phyloP scores from a whole-genome alignment of 2,797 vertebrate species.

The Borostomias antarcticus region DNA sequence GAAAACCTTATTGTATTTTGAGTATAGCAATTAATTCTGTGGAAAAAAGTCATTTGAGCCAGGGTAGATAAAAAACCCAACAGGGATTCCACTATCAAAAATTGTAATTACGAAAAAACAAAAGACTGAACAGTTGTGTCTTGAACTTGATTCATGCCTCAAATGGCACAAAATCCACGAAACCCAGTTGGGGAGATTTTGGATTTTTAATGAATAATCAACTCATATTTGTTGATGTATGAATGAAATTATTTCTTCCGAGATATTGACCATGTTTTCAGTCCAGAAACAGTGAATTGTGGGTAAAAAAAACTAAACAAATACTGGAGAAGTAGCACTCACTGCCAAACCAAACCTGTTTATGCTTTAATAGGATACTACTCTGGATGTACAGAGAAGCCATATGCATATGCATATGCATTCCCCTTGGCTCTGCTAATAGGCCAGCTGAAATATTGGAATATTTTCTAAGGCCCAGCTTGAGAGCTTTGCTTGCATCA shows the following conservation, averaged over 20 bases:
- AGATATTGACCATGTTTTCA: constrained; percentile 14
- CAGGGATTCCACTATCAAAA: constrained; percentile 63
- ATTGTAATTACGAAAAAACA: constrained; percentile 59
- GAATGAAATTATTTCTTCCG: constrained; percentile 31
- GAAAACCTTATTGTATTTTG: constrained; percentile 50
- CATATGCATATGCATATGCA: constrained; percentile 46
- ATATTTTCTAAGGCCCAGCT: constrained; percentile 60
- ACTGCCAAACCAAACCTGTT: constrained; percentile 38
- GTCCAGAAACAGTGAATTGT: constrained; percentile 36
- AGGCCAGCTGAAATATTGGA: constrained; percentile 72
- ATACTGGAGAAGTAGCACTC: constrained; percentile 15
- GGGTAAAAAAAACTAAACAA: constrained; percentile 43
- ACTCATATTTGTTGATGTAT: constrained; percentile 30
- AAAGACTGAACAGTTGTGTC: constrained; percentile 33
- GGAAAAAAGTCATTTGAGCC: constrained; percentile 56
- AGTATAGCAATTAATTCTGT: constrained; percentile 61
- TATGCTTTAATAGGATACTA: constrained; percentile 50
- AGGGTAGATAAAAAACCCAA: constrained; percentile 56
- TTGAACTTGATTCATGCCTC: constrained; percentile 33
- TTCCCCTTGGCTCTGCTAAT: constrained; percentile 55
- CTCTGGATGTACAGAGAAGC: constrained; percentile 38
- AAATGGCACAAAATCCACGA: constrained; percentile 22
- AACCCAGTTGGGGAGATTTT: constrained; percentile 18
- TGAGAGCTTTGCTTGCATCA: constrained; percentile 61
- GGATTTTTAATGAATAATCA: constrained; percentile 36